Percentiles rank a stretch among this genome's conserved stretches.
Evolutionary conservation across 2,888 invertebrate species (phyloP).

Genomic region (Andrena bucephala): DNA sequence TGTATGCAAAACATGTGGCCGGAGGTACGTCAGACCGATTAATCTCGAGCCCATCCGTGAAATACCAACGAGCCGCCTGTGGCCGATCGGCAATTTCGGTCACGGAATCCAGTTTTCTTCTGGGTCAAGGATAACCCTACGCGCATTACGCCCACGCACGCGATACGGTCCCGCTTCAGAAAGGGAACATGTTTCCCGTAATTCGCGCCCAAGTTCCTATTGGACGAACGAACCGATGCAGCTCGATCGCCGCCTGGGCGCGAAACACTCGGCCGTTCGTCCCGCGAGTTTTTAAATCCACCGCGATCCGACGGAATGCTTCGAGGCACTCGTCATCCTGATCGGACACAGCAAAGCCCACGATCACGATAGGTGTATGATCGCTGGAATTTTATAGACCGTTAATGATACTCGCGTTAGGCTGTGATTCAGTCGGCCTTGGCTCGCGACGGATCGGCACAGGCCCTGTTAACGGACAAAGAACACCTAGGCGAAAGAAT

Average conservation of each 20-base stretch:
- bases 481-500: conserved; percentile 20
- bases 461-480: conserved; percentile 34
- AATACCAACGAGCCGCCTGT: conserved; percentile 26
- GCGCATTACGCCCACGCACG: neutral
- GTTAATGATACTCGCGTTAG: conserved; percentile 53
- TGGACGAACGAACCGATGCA: too few species aligned
- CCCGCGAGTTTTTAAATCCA: neutral
- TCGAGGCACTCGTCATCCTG: conserved; percentile 10
- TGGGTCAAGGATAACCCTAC: conserved; percentile 65
- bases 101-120: conserved; percentile 55
- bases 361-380: conserved; percentile 35
- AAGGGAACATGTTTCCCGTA: neutral
- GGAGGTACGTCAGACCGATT: conserved; percentile 49
- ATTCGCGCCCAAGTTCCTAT: neutral
- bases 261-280: too few species aligned
- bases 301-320: neutral
- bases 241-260: too few species aligned
- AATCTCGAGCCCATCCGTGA: conserved; percentile 50
- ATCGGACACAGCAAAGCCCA: conserved; percentile 6
- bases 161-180: neutral
- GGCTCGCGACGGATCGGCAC: conserved; percentile 45
- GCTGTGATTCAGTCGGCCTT: conserved; percentile 64
- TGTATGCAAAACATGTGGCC: conserved; percentile 40
- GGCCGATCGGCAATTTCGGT: conserved; percentile 56
- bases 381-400: conserved; percentile 56